Evolutionary conservation across 2,888 invertebrate genomes (phyloP).

Genomic region (Pachycephus smyrnensis): DNA sequence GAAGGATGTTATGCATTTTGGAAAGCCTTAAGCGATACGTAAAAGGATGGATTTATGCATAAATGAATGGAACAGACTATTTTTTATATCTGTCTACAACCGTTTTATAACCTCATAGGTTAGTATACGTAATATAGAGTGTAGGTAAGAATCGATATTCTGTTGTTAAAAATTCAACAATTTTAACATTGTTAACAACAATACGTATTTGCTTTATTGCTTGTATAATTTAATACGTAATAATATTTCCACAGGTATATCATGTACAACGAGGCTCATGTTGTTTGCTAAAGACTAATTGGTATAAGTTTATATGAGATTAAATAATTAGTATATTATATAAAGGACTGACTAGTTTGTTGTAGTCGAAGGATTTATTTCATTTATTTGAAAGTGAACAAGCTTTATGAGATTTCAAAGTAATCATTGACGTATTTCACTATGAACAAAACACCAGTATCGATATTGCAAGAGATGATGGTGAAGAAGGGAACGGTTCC

Average conservation of each 20-base stretch:
- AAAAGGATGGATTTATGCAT: not conserved
- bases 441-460: constrained; percentile 73
- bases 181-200: too few species aligned
- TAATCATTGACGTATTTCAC: not conserved
- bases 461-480: constrained; percentile 77
- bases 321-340: not conserved
- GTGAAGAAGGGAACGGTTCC: constrained; percentile 69
- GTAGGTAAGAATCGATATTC: too few species aligned
- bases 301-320: not conserved
- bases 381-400: not conserved
- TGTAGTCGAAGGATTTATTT: not conserved
- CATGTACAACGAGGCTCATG: not conserved
- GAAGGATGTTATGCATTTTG: not conserved
- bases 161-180: too few species aligned
- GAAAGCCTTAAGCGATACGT: not conserved
- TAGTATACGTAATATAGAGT: not conserved
- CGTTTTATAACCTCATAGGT: not conserved
- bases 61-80: not conserved
- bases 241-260: not conserved
- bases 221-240: not conserved
- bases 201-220: not conserved
- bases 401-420: not conserved
- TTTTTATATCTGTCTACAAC: not conserved
- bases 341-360: not conserved
- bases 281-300: not conserved